Conservation (phyloP, 2,888 invertebrate species). For the Pterostichus madidus region DNA sequence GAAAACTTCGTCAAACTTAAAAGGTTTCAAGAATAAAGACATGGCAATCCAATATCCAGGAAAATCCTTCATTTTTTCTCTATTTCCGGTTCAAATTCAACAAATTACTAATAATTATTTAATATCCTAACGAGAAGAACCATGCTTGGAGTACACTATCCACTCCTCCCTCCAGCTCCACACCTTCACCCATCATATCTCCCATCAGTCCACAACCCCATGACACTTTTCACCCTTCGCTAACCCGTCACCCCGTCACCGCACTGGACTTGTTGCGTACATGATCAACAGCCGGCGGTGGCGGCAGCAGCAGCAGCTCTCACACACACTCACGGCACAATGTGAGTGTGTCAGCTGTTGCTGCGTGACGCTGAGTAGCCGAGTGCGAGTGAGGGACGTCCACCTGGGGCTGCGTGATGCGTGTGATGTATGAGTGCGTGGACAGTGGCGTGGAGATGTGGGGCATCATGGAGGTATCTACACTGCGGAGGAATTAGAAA, state of each 20-base stretch:
- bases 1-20: too few species aligned
- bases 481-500: too few species aligned
- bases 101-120: too few species aligned
- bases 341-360: conserved; percentile 62
- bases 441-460: conserved; percentile 8
- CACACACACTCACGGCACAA: conserved; percentile 15
- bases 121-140: too few species aligned
- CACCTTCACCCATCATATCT: not conserved
- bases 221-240: not conserved
- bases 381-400: not conserved
- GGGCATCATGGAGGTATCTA: too few species aligned
- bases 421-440: conserved; percentile 5
- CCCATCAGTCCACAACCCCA: not conserved
- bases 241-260: not conserved
- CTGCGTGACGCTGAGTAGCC: conserved; percentile 37
- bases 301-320: not conserved
- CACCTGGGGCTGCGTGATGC: not conserved
- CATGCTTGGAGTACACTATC: too few species aligned
- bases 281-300: conserved; percentile 38
- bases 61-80: too few species aligned
- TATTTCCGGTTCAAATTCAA: too few species aligned
- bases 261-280: conserved; percentile 48
- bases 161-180: not conserved
- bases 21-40: too few species aligned
- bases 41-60: too few species aligned